Evolutionary conservation across 1,140 invertebrate genomes (phyloP).

Genomic region (Whitmania pigra): DNA sequence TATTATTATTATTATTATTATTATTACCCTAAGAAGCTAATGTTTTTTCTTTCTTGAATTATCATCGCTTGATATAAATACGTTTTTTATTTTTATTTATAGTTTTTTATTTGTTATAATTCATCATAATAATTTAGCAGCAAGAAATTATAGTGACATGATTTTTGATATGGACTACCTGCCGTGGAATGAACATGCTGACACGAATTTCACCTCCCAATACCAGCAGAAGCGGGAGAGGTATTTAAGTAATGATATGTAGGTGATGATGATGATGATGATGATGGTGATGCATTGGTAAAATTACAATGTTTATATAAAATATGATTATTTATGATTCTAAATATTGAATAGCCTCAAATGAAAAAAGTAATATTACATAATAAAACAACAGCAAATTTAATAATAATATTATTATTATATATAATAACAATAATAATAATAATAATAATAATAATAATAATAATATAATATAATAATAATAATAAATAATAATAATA

Average conservation of each 20-base stretch:
- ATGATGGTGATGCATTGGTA: background rate
- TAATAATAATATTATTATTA: background rate
- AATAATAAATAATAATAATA: background rate
- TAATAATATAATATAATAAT: conserved; percentile 6
- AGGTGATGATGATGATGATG: background rate
- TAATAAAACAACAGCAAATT: background rate
- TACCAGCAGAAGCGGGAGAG: background rate
- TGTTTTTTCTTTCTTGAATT: no score
- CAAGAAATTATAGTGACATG: background rate
- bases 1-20: no score
- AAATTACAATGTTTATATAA: background rate
- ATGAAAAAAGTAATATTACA: background rate
- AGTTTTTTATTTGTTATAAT: background rate
- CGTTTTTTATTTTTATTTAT: no score
- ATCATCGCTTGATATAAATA: no score
- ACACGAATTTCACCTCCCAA: background rate
- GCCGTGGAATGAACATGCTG: background rate
- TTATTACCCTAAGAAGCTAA: no score
- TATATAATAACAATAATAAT: background rate
- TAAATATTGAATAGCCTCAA: no score
- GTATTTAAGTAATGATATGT: background rate
- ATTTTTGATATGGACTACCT: background rate
- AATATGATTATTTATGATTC: no score
- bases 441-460: conserved; percentile 10
- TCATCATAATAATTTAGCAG: conserved; percentile 1